A percentile compares a stretch with the other conserved stretches of the same genome.
Evolutionary conservation across 2,888 invertebrate species (phyloP).

Genomic region (Ashinkailepas kermadecensis): DNA sequence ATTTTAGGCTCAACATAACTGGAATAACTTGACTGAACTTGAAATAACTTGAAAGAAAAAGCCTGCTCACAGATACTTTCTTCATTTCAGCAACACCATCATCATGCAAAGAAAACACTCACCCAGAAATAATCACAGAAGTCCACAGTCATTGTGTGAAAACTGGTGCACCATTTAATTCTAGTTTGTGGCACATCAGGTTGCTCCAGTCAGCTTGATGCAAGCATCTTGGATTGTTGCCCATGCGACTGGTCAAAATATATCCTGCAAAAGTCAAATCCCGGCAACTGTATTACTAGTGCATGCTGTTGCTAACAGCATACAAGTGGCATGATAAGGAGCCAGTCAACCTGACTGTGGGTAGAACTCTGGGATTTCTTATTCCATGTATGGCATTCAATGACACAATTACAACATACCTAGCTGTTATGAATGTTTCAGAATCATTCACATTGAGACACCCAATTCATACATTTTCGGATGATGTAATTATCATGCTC

Average conservation of each 20-base stretch:
- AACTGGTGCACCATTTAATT: not conserved
- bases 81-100: not conserved
- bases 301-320: not conserved
- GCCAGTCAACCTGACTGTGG: no score
- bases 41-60: not conserved
- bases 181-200: not conserved
- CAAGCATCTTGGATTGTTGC: not conserved
- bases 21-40: not conserved
- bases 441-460: no score
- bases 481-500: no score
- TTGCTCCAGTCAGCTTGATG: not conserved
- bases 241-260: not conserved
- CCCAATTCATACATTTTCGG: no score
- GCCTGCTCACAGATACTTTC: not conserved
- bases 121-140: slow-evolving; percentile 56
- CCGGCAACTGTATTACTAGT: no score
- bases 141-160: slow-evolving; percentile 48
- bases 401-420: no score
- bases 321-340: no score
- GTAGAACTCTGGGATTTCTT: no score
- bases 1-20: not conserved
- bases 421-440: no score
- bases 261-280: not conserved
- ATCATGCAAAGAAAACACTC: slow-evolving; percentile 37
- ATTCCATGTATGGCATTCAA: no score